Evolutionary conservation across 2,113 vertebrate species (phyloP).

Genomic region (Panthera leo): DNA sequence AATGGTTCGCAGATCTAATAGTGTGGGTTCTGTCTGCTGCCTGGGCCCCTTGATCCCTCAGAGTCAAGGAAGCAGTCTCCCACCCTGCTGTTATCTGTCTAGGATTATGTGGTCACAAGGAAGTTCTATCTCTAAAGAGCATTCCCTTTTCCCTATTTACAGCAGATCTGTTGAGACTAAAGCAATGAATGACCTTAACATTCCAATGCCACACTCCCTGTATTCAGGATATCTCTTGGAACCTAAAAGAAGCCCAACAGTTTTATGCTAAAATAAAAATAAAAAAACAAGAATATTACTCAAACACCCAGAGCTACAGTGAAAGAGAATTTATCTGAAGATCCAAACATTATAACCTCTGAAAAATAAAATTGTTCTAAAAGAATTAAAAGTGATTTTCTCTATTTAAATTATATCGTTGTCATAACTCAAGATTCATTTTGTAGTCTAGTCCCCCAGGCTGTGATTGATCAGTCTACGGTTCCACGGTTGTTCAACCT

Average conservation of each 20-base stretch:
- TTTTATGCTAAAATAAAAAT: not conserved
- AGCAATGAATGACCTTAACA: not conserved
- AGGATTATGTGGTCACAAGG: not conserved
- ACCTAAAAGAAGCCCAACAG: not conserved
- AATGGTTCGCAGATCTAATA: not conserved
- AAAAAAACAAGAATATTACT: not conserved
- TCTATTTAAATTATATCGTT: not conserved
- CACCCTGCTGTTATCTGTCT: not conserved
- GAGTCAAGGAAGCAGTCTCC: not conserved
- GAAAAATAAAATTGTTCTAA: not conserved
- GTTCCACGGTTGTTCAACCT: not conserved
- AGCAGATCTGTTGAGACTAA: not conserved
- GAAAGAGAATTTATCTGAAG: not conserved
- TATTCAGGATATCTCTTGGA: not conserved
- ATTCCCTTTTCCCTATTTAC: not conserved
- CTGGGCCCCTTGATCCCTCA: not conserved
- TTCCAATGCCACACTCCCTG: not conserved
- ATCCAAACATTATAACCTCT: not conserved
- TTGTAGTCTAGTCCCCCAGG: not conserved
- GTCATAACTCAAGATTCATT: not conserved
- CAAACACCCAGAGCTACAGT: not conserved
- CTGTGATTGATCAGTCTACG: not conserved
- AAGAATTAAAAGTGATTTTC: not conserved
- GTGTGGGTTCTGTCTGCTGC: not conserved
- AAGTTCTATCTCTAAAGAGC: not conserved